Evolutionary conservation across 2,113 vertebrate genomes (phyloP), one percentile per base, ranked within the genome.

Genomic region (Setophaga coronata): DNA sequence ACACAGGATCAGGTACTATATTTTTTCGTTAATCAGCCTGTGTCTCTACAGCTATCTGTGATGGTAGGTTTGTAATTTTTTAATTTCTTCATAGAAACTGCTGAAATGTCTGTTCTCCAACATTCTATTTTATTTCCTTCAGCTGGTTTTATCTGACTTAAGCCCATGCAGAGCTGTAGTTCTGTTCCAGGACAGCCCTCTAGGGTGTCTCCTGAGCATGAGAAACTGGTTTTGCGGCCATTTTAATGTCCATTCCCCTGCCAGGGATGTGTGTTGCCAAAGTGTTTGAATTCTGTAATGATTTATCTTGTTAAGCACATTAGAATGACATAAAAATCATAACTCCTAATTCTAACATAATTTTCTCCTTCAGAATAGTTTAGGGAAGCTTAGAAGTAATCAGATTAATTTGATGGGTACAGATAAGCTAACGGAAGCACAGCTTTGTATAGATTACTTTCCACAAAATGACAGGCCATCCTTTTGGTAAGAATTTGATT

Each of bases 221-320:
- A 91, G 71, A 96, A 92, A 91, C 47, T 66, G 78, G 3, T 78
- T 83, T 90, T 96, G 56, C 58, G 82, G 76, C 80, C 86, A 91
- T 82, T 51, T 91, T 91, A 90, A 73, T 57, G 72, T 89, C 93
- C 60, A 7, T 83, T 93, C 43, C 43, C 43, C 66, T 84, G 92
- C 80, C 76, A 94, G 57, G 34, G 84, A 54, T 66, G 8, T 57
- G 12, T 71, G 43, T 83, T 91, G 87, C 81, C 72, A 61, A 54
- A 88, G 43, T 73, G 65, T 67, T 92, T 76, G 87, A 89, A 91
- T 84, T 89, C 42, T 31, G 33, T 82, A 89, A 82, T 61, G 69
- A 76, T 94, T 93, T 94, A 87, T 94, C 92, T 93, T 92, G 80
- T 87, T 79, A 95, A 94, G 65, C 82, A 79, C 33, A 17, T 91